Evolutionary conservation across 2,888 invertebrate species (phyloP).

Genomic region (Yponomeuta malinellus): DNA sequence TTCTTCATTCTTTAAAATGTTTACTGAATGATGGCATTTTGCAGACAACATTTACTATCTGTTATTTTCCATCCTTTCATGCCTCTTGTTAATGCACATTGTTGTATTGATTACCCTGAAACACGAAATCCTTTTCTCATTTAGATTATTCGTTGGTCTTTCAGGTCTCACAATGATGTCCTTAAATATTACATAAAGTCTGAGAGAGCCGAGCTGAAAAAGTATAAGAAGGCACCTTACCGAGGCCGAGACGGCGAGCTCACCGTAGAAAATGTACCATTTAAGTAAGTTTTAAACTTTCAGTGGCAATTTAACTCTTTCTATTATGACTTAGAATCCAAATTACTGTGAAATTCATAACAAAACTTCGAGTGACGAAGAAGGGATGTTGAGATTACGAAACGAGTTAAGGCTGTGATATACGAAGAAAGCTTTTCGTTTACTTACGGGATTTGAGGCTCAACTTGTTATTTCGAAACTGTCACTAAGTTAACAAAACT

Average conservation of each 20-base stretch:
- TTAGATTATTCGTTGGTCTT: conserved; percentile 17
- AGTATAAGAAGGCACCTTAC: conserved; percentile 68
- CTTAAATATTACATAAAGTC: conserved; percentile 78
- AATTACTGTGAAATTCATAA: neutral
- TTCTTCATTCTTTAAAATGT: neutral
- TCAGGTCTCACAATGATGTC: conserved; percentile 79
- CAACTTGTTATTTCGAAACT: too few relatives aligned
- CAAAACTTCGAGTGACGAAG: neutral
- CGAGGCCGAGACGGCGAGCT: conserved; percentile 79
- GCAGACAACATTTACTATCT: neutral
- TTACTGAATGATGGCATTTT: neutral
- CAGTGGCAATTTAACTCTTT: neutral
- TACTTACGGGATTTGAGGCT: neutral
- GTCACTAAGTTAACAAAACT: too few relatives aligned
- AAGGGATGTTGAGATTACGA: neutral
- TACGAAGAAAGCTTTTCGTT: neutral
- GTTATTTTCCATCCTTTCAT: neutral
- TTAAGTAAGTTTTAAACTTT: conserved; percentile 44
- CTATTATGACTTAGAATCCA: neutral
- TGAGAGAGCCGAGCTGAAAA: conserved; percentile 68
- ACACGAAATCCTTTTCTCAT: neutral
- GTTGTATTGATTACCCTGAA: too few relatives aligned
- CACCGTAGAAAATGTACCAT: conserved; percentile 78
- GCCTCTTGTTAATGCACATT: too few relatives aligned
- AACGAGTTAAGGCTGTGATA: neutral